A percentile compares a stretch with the other conserved stretches of the same genome.
Evolutionary conservation across 2,113 vertebrate genomes (phyloP).

Genomic region (Prochilodus magdalenae): DNA sequence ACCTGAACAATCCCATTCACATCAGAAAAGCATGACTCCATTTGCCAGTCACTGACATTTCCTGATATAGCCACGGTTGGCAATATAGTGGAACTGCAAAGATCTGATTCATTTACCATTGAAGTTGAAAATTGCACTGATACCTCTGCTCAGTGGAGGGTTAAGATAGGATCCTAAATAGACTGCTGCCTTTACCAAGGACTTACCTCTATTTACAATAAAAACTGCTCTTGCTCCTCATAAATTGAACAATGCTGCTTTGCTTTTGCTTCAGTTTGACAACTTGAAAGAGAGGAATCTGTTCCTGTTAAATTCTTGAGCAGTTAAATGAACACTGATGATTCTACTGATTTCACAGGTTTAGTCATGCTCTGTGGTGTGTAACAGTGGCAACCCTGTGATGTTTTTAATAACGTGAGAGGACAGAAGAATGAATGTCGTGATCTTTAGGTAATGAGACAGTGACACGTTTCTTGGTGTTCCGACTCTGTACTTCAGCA

Average conservation of each 20-base stretch:
- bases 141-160: constrained; percentile 16
- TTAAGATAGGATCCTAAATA: constrained; percentile 11
- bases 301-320: constrained; percentile 11
- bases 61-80: constrained; percentile 16
- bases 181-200: constrained; percentile 2
- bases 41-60: constrained; percentile 41
- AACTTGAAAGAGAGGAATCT: not conserved
- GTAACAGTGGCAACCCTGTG: not conserved
- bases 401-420: not conserved
- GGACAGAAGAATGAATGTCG: not conserved
- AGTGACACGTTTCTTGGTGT: not conserved
- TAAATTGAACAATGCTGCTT: not conserved
- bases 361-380: not conserved
- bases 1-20: constrained; percentile 25
- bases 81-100: constrained; percentile 1
- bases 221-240: not conserved
- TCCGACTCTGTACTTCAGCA: not conserved
- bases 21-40: not conserved
- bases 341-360: not conserved
- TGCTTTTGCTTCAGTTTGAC: constrained; percentile 8
- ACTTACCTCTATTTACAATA: not conserved
- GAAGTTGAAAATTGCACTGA: constrained; percentile 27
- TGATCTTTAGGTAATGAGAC: not conserved
- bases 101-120: constrained; percentile 13
- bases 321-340: constrained; percentile 22